These are phyloP conservation scores for Drosophila watanabei DNA, from an alignment of 1,140 invertebrate genomes.

Conservation along the genomic window DNA sequence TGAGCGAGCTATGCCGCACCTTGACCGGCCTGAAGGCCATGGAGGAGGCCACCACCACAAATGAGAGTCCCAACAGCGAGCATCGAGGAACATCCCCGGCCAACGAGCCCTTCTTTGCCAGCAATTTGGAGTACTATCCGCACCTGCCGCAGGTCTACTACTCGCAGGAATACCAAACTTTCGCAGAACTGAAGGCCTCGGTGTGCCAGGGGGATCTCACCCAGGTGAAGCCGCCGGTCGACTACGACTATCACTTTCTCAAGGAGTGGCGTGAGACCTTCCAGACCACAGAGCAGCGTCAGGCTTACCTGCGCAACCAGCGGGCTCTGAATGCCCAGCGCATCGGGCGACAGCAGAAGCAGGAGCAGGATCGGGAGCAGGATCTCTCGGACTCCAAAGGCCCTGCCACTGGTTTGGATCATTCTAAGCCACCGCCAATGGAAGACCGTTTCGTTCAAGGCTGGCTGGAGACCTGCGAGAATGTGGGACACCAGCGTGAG, in stretches of 20 bases:
- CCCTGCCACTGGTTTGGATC: not conserved
- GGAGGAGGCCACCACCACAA: not conserved
- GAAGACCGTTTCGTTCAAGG: no score
- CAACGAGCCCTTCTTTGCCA: constrained; percentile 48
- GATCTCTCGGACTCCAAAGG: not conserved
- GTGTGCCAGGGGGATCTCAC: not conserved
- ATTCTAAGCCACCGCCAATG: not conserved
- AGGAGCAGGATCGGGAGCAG: no score
- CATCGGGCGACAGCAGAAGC: not conserved
- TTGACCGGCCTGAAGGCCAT: not conserved
- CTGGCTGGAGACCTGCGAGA: not conserved
- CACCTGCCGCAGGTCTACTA: constrained; percentile 31
- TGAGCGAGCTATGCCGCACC: constrained; percentile 1
- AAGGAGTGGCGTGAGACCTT: not conserved
- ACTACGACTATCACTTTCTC: not conserved
- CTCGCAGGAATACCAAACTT: constrained; percentile 25
- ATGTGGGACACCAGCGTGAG: not conserved
- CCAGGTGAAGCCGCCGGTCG: not conserved
- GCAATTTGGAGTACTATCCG: constrained; percentile 58
- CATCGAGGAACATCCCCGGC: no score
- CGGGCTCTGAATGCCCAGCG: not conserved
- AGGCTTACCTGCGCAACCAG: constrained; percentile 2
- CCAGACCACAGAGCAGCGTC: not conserved
- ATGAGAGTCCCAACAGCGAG: not conserved
- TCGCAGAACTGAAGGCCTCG: not conserved